phyloP scores from a whole-genome alignment of 2,888 invertebrate genomes.

The Dichetophora obliterata region DNA sequence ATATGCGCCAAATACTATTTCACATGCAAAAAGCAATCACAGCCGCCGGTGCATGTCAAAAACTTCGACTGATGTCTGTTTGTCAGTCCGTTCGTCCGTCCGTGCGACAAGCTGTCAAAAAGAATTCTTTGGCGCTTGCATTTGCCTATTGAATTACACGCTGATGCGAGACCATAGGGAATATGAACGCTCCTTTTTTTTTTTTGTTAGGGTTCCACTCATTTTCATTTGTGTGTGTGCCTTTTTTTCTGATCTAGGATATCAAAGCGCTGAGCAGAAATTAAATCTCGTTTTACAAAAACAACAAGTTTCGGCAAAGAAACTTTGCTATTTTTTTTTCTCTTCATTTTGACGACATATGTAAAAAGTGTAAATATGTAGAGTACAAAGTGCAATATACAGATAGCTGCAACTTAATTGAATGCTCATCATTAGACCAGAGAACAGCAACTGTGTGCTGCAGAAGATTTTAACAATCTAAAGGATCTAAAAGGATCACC shows the following conservation, averaged over 20 bases:
- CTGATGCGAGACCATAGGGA: slow-evolving; percentile 48
- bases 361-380: slow-evolving; percentile 63
- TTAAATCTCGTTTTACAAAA: slow-evolving; percentile 31
- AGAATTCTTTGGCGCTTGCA: slow-evolving; percentile 31
- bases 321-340: neutral
- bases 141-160: slow-evolving; percentile 51
- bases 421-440: slow-evolving; percentile 27
- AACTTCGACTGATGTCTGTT: slow-evolving; percentile 40
- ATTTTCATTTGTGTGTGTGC: slow-evolving; percentile 29
- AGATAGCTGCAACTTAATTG: slow-evolving; percentile 32
- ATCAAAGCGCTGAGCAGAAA: slow-evolving; percentile 24
- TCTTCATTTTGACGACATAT: slow-evolving; percentile 60
- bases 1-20: slow-evolving; percentile 39
- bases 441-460: neutral
- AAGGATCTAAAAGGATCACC: slow-evolving; percentile 20
- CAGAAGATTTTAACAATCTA: neutral
- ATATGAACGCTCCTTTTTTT: slow-evolving; percentile 45
- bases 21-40: slow-evolving; percentile 21
- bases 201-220: slow-evolving; percentile 20
- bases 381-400: slow-evolving; percentile 54
- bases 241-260: slow-evolving; percentile 24
- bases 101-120: slow-evolving; percentile 30
- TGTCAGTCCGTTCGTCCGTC: slow-evolving; percentile 31
- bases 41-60: slow-evolving; percentile 40
- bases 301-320: neutral